These are phyloP conservation scores for Drosophila siamana DNA, from an alignment of 2,888 invertebrate genomes.

Conservation along the genomic window DNA sequence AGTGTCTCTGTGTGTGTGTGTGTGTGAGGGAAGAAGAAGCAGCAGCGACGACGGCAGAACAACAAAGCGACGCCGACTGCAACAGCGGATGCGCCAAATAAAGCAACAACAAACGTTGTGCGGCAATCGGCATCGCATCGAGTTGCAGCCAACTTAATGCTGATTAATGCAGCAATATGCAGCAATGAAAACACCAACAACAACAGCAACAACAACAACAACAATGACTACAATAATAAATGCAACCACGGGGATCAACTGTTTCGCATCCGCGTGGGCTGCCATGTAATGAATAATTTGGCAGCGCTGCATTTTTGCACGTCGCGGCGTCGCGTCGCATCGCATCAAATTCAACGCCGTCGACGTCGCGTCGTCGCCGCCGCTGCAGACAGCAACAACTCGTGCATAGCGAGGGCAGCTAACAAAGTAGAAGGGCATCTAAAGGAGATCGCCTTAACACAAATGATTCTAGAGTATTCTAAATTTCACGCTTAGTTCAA, in stretches of 20 bases:
- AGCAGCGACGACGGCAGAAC: neutral
- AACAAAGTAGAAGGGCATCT: neutral
- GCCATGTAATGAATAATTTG: constrained; percentile 62
- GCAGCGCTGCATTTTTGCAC: constrained; percentile 72
- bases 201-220: constrained; percentile 14
- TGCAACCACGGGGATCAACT: constrained; percentile 6
- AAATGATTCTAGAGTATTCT: no score
- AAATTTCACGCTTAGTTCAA: no score
- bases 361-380: constrained; percentile 5
- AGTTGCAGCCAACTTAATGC: constrained; percentile 23
- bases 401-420: constrained; percentile 33
- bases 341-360: constrained; percentile 11
- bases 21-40: neutral
- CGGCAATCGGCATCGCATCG: constrained; percentile 12
- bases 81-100: constrained; percentile 74
- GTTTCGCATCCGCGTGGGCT: constrained; percentile 25
- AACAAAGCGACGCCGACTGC: constrained; percentile 59
- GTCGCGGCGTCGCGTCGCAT: constrained; percentile 31
- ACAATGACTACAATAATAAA: constrained; percentile 9
- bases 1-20: constrained; percentile 6
- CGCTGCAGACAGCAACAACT: constrained; percentile 9
- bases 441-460: no score
- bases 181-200: constrained; percentile 11
- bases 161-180: constrained; percentile 45
- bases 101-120: constrained; percentile 36